Evolutionary conservation across 2,888 invertebrate genomes (phyloP).

Genomic region (Dryomyza anilis): DNA sequence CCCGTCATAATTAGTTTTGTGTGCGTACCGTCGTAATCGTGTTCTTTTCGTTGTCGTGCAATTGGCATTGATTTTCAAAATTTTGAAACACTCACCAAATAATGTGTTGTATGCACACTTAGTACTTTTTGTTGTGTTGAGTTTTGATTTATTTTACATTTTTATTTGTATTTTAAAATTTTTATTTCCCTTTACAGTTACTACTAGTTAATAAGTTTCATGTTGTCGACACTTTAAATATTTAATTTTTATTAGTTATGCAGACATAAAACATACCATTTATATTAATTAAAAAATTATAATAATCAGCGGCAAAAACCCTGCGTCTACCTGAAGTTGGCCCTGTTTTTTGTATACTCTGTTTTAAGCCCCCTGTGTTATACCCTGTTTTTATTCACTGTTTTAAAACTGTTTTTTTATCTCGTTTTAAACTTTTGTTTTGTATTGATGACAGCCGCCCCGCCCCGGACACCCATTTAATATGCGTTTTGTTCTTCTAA

Average conservation of each 20-base stretch:
- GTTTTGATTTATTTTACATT: no score
- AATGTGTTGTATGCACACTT: neutral
- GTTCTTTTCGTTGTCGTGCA: neutral
- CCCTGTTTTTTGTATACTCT: neutral
- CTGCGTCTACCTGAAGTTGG: no score
- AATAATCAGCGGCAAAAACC: no score
- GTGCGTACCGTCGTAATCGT: slow-evolving; percentile 5
- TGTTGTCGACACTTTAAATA: no score
- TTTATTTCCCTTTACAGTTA: no score
- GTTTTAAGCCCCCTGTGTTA: neutral
- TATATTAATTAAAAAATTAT: no score
- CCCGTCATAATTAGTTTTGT: neutral
- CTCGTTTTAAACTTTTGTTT: neutral
- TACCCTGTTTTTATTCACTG: neutral
- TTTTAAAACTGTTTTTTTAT: no score
- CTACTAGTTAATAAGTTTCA: no score
- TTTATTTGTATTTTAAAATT: no score
- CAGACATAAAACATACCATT: no score
- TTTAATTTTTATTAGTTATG: no score
- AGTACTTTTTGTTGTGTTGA: no score
- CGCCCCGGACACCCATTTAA: neutral
- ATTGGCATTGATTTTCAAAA: slow-evolving; percentile 20
- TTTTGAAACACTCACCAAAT: neutral
- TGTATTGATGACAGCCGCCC: neutral
- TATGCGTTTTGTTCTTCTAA: neutral